Evolutionary conservation across 2,888 invertebrate genomes (phyloP), one percentile per base, ranked within the genome.

Genomic region (Dyspetes luteomarginatus): DNA sequence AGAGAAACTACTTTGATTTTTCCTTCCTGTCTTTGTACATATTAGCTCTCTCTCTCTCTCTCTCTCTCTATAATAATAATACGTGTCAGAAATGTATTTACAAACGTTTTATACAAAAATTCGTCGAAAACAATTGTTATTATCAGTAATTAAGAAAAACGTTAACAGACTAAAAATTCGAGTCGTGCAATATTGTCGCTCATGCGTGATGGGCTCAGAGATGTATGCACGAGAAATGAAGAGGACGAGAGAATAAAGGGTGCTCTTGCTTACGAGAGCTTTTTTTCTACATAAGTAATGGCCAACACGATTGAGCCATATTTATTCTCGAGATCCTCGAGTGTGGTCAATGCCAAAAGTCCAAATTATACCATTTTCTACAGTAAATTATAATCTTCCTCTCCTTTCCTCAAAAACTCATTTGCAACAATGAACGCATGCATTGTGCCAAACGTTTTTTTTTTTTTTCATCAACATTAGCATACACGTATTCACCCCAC

Each of bases 301-400:
- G 15, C 60, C 24, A 41, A 72, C 43, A 24, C 45, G 28, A 58
- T 62, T 15, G 48, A 17, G 50, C 4, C 30, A 19, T 24, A 36
- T 73, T 64, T 52, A 30, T 28, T 52, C 68, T 69, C 36, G 22
- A 28, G 75, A 67, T 82, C 69, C 64, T 75, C 72, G 58, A 52
- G 43, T 48, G 67, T 65, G 68, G 60, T 3, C 58, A 82, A 85
- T 86, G 83, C 81, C 81, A 84, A 83, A 83, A 82, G 81, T 82
- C 17, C 58, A 83, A 87, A 86, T 83, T 71, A 84, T 85, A 22
- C 22, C 85, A 87, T 86, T 86, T 82, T 58, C 58, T 43, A 68
- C 69, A 84, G 86, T 86, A 86, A 84, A 86, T 81, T 72, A 55
- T 58, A 67, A 75, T 43, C 9, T 50, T 60, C 41, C 36, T 36